These are phyloP conservation scores for Cryptocheilus praepositus DNA, from an alignment of 2,888 invertebrate species.

Conservation along the genomic window DNA sequence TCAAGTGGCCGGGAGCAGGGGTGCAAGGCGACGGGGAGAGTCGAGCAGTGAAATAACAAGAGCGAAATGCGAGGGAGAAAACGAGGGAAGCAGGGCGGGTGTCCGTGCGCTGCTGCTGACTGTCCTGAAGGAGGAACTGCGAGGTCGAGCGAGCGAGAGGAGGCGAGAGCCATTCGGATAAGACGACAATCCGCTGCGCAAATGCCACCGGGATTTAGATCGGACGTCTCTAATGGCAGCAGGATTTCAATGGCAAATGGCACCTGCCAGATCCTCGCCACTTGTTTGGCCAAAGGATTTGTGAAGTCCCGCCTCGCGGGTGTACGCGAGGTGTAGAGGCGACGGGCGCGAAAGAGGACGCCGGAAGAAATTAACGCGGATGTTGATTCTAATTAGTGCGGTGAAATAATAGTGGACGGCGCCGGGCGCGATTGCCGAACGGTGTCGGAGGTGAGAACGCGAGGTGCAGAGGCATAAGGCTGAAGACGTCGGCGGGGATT, in stretches of 20 bases:
- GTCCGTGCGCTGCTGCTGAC: background rate
- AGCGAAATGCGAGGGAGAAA: conserved; percentile 42
- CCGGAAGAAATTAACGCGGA: conserved; percentile 8
- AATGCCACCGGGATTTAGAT: conserved; percentile 69
- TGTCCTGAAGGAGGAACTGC: conserved; percentile 19
- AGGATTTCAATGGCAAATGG: conserved; percentile 68
- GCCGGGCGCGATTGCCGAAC: no score
- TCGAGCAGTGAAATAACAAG: conserved; percentile 52
- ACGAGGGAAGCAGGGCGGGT: conserved; percentile 10
- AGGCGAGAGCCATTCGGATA: conserved; percentile 51
- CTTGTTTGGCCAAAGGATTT: conserved; percentile 61
- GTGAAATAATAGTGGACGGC: no score
- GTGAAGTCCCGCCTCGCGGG: conserved; percentile 43
- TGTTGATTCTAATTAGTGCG: background rate
- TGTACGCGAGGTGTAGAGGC: conserved; percentile 35
- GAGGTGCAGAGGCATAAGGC: no score
- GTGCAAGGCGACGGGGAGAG: conserved; percentile 22
- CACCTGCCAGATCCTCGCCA: conserved; percentile 58
- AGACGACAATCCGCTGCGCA: conserved; percentile 71
- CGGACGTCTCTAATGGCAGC: conserved; percentile 65
- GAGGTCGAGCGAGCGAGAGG: conserved; percentile 20
- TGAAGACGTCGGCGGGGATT: no score
- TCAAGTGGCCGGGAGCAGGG: conserved; percentile 18
- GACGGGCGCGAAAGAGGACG: conserved; percentile 20
- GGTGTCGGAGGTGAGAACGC: no score